Evolutionary conservation across 2,113 vertebrate species (phyloP), one percentile per base, ranked within the genome.

Genomic region (Aptenodytes forsteri): DNA sequence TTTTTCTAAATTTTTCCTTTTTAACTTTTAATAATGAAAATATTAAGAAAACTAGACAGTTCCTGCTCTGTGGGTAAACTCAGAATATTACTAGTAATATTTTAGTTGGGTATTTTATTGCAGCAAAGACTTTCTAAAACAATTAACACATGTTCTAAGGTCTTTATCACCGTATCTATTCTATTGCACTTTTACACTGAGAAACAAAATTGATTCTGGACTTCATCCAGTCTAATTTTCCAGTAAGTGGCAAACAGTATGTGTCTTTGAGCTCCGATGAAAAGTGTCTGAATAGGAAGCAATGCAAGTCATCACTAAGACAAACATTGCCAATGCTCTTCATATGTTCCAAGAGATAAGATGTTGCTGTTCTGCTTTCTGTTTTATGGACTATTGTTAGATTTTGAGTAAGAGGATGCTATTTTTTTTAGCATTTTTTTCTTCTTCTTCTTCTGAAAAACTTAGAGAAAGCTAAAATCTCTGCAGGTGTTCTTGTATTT

Each of bases 161-260:
- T 87, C 73, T 88, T 59, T 93, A 81, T 92, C 72, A 38, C 40
- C 7, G 0, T 85, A 81, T 70, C 17, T 89, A 11, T 72, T 82
- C 13, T 27, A 75, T 27, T 65, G 9, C 23, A 61, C 52, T 90
- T 96, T 95, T 84, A 75, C 34, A 89, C 7, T 95, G 85, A 91
- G 84, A 96, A 91, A 49, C 34, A 77, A 97, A 96, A 94, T 79
- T 96, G 56, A 95, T 97, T 96, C 84, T 95, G 90, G 87, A 90
- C 81, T 66, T 40, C 36, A 92, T 91, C 92, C 76, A 97, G 78
- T 94, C 67, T 84, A 91, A 90, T 93, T 96, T 96, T 97, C 77
- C 61, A 89, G 49, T 93, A 87, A 97, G 47, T 62, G 42, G 32
- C 21, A 94, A 94, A 94, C 26, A 90, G 62, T 83, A 42, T 79